Percentiles rank a stretch among this genome's conserved stretches.
These are phyloP conservation scores for Caenorhabditis afra DNA, from an alignment of 2,888 invertebrate genomes.

Conservation along the genomic window DNA sequence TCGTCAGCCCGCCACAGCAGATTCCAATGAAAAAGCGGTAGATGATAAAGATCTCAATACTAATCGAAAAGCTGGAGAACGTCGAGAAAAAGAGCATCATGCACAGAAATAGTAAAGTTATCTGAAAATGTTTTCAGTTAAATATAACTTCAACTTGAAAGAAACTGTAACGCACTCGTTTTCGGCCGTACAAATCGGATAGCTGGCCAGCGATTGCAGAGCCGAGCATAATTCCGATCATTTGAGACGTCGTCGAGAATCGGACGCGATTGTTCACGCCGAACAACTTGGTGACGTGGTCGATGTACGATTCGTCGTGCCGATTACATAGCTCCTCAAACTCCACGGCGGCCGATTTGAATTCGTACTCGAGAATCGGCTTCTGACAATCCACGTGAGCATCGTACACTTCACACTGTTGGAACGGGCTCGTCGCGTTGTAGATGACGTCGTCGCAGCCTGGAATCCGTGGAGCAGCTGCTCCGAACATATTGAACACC, in stretches of 20 bases:
- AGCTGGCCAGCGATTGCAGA: conserved; percentile 67
- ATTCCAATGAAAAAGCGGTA: conserved; percentile 70
- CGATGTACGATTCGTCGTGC: conserved; percentile 43
- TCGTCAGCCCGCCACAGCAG: conserved; percentile 63
- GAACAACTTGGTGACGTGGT: conserved; percentile 44
- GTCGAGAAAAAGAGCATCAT: conserved; percentile 62
- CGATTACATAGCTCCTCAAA: conserved; percentile 59
- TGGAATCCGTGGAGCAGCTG: conserved; percentile 61
- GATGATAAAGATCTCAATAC: conserved; percentile 65
- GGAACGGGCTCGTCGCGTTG: conserved; percentile 60
- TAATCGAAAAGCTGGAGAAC: conserved; percentile 58
- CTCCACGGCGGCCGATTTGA: conserved; percentile 66
- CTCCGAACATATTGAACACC: conserved; percentile 72
- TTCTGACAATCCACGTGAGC: conserved; percentile 54
- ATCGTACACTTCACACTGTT: conserved; percentile 58
- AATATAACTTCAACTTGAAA: too few species aligned
- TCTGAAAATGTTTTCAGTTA: conserved; percentile 36
- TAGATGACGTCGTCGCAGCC: conserved; percentile 64
- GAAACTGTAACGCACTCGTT: conserved; percentile 61
- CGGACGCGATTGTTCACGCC: conserved; percentile 64
- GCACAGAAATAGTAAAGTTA: conserved; percentile 58
- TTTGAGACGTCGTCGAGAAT: conserved; percentile 66
- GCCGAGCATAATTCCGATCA: conserved; percentile 70
- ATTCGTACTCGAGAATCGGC: conserved; percentile 64
- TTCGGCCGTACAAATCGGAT: conserved; percentile 67